Evolutionary conservation across 1,140 invertebrate species (phyloP).

Genomic region (Dendrolimus kikuchii): DNA sequence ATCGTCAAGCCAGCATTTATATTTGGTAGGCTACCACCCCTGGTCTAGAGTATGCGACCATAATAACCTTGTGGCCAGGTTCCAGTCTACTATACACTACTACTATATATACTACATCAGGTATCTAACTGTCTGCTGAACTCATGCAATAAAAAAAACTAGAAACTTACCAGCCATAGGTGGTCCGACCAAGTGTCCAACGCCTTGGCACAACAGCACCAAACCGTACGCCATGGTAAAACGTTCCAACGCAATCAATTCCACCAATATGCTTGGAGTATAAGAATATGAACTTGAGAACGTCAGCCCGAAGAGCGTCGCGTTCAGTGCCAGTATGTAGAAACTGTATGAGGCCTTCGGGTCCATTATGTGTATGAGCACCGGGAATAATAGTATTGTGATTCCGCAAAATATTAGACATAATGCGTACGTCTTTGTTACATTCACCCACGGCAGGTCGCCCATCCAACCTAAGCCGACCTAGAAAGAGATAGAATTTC

Average conservation of each 20-base stretch:
- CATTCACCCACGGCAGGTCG: constrained; percentile 89
- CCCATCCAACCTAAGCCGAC: constrained; percentile 91
- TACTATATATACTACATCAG: too few species aligned
- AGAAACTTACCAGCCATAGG: constrained; percentile 75
- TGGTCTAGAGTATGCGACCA: too few species aligned
- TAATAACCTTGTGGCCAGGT: too few species aligned
- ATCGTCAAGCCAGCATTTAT: too few species aligned
- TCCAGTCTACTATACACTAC: too few species aligned
- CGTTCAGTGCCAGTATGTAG: constrained; percentile 72
- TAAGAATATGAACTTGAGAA: constrained; percentile 92
- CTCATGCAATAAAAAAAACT: not conserved
- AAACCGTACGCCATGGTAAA: constrained; percentile 95
- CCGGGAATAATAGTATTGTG: constrained; percentile 80
- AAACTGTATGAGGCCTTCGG: constrained; percentile 73
- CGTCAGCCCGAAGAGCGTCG: constrained; percentile 84
- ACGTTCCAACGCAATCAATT: constrained; percentile 79
- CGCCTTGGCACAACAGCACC: constrained; percentile 88
- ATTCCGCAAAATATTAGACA: constrained; percentile 85
- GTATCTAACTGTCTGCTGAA: not conserved
- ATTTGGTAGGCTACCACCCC: too few species aligned
- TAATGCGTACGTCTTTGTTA: constrained; percentile 84
- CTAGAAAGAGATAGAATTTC: constrained; percentile 62
- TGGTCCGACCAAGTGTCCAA: constrained; percentile 77
- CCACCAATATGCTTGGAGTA: constrained; percentile 89
- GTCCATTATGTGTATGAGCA: constrained; percentile 56